Evolutionary conservation across 2,888 invertebrate genomes (phyloP).

Genomic region (Chymomyza caudatula): DNA sequence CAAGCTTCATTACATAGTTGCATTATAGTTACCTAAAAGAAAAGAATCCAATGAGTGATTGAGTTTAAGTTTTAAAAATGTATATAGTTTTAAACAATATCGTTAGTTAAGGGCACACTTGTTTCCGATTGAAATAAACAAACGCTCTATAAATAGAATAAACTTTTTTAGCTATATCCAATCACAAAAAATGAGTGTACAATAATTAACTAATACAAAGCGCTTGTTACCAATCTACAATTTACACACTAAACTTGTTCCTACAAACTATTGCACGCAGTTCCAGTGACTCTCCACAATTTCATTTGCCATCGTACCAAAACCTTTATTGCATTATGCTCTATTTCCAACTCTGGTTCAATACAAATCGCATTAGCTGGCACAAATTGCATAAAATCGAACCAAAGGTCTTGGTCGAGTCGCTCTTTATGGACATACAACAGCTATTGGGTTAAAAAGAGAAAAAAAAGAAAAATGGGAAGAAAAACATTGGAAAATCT

Average conservation of each 20-base stretch:
- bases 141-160: too few species aligned
- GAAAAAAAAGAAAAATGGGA: neutral
- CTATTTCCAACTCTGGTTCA: neutral
- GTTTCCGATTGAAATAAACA: too few species aligned
- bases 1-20: neutral
- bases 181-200: too few species aligned
- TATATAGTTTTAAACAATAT: too few species aligned
- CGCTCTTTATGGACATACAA: neutral
- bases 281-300: constrained; percentile 15
- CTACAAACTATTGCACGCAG: neutral
- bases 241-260: neutral
- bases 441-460: neutral
- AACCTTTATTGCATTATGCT: neutral
- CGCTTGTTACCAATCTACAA: neutral
- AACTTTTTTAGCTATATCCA: too few species aligned
- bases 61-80: too few species aligned
- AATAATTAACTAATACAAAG: neutral
- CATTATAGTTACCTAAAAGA: neutral
- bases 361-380: neutral
- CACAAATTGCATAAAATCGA: neutral
- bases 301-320: constrained; percentile 16
- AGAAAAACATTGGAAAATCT: constrained; percentile 20
- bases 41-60: neutral
- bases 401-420: neutral
- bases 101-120: too few species aligned